These are phyloP conservation scores for Drosophila nigromelanica DNA, from an alignment of 1,140 invertebrate species.

Conservation along the genomic window DNA sequence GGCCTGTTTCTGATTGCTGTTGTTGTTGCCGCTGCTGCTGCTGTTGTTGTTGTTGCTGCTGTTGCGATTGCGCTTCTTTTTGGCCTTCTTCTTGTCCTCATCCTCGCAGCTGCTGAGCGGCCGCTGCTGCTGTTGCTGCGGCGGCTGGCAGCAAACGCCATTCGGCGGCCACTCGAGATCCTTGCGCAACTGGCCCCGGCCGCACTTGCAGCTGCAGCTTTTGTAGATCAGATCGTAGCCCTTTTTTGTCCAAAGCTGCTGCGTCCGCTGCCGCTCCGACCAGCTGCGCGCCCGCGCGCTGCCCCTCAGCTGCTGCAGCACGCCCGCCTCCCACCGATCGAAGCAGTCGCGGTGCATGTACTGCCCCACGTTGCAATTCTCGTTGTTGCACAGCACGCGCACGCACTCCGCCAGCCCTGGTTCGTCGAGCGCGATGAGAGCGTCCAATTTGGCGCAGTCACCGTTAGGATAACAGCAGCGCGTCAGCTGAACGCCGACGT, in stretches of 20 bases:
- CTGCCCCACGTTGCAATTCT: conserved; percentile 92
- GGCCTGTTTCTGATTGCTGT: conserved; percentile 24
- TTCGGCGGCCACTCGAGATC: conserved; percentile 93
- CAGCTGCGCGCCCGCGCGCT: conserved; percentile 95
- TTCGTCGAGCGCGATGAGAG: conserved; percentile 89
- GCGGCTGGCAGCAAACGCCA: conserved; percentile 19
- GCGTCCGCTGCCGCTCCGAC: conserved; percentile 96
- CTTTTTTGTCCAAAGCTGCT: conserved; percentile 99
- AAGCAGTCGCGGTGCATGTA: conserved; percentile 99
- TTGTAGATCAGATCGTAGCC: conserved; percentile 97
- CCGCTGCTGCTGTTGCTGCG: conserved; percentile 39
- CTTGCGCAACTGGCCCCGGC: conserved; percentile 95
- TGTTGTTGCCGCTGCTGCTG: conserved; percentile 56
- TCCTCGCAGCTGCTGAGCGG: conserved; percentile 68
- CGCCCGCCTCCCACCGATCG: conserved; percentile 94
- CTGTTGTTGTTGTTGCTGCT: conserved; percentile 84
- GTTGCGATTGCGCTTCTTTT: conserved; percentile 88
- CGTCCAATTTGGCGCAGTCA: conserved; percentile 89
- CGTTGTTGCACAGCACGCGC: conserved; percentile 97
- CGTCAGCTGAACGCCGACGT: conserved; percentile 55
- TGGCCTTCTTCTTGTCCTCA: conserved; percentile 88
- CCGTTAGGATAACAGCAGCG: conserved; percentile 92
- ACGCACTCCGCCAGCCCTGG: conserved; percentile 91
- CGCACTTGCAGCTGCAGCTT: conserved; percentile 94
- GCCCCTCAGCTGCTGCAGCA: conserved; percentile 94